Evolutionary conservation across 2,888 invertebrate species (phyloP).

Genomic region (Rhamphomyia laevipes): DNA sequence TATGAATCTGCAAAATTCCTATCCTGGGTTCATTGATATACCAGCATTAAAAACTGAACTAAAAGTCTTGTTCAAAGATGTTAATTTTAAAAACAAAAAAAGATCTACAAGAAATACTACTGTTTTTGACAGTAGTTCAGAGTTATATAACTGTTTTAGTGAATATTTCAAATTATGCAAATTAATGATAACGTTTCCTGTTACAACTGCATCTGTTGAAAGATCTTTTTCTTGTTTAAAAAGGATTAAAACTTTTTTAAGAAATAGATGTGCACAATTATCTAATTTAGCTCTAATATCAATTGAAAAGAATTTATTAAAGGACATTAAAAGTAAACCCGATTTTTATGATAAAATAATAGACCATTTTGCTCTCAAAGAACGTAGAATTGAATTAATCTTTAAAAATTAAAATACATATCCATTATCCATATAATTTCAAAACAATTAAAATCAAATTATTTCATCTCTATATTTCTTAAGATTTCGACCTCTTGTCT

Average conservation of each 20-base stretch:
- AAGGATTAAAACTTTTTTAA: slow-evolving; percentile 2
- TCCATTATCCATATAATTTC: no score
- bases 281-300: slow-evolving; percentile 2
- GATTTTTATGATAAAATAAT: background rate
- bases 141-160: background rate
- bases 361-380: background rate
- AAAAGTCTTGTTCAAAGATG: background rate
- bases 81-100: background rate
- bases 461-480: no score
- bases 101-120: background rate
- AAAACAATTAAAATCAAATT: no score
- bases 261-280: background rate
- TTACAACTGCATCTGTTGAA: background rate
- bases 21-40: background rate
- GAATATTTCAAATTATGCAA: background rate
- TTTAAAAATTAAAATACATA: no score
- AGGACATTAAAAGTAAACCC: background rate
- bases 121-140: background rate
- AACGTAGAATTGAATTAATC: background rate
- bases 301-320: background rate
- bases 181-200: slow-evolving; percentile 1
- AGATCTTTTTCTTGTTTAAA: background rate
- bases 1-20: background rate
- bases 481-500: no score
- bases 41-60: slow-evolving; percentile 1